phyloP scores from a whole-genome alignment of 2,797 vertebrate species.

The Australoheros facetus region DNA sequence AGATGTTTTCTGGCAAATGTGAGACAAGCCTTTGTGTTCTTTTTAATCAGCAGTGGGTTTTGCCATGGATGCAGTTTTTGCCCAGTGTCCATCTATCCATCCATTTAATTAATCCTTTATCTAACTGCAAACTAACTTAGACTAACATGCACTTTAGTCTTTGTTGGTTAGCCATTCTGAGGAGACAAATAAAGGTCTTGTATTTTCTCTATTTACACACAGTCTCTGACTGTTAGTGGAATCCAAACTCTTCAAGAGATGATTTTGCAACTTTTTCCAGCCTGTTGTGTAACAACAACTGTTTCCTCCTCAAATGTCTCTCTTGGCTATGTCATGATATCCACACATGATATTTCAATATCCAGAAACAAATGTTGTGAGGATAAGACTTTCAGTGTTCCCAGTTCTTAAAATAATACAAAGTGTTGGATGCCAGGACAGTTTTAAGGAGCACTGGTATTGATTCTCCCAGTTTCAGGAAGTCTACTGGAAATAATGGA shows the following conservation, averaged over 20 bases:
- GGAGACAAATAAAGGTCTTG: background rate
- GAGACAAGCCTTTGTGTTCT: too few species aligned
- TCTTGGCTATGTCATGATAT: background rate
- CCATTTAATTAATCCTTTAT: background rate
- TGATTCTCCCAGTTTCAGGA: background rate
- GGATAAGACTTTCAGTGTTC: background rate
- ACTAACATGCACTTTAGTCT: background rate
- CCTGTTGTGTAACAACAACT: background rate
- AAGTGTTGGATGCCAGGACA: background rate
- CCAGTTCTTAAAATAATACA: background rate
- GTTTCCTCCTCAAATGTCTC: background rate
- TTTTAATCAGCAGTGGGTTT: too few species aligned
- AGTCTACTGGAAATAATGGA: too few species aligned
- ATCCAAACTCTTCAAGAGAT: too few species aligned
- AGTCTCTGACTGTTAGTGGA: background rate
- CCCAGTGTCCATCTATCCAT: background rate
- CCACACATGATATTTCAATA: rapidly evolving
- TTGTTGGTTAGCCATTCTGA: background rate
- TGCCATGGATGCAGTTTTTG: too few species aligned
- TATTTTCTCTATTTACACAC: background rate
- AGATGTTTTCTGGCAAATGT: too few species aligned
- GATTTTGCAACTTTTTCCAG: background rate
- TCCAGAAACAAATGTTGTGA: rapidly evolving
- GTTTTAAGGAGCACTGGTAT: background rate
- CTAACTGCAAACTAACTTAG: background rate